Percentiles rank a stretch among this genome's conserved stretches.
Conservation (phyloP, 2,113 vertebrate species). For the Sapayoa aenigma region DNA sequence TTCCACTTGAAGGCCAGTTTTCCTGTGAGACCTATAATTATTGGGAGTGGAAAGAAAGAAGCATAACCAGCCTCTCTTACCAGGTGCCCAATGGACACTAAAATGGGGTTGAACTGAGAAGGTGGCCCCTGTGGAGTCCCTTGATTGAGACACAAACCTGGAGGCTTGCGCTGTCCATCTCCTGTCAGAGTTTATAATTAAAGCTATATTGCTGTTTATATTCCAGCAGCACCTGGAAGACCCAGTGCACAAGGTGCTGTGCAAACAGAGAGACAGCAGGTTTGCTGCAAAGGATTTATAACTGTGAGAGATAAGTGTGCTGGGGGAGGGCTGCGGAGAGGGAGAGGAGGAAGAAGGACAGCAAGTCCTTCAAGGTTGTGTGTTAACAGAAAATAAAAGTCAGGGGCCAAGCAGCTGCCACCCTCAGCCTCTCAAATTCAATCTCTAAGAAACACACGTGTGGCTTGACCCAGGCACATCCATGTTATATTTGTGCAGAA, state of each 20-base stretch:
- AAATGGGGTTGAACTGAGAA: neutral
- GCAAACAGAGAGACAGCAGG: constrained; percentile 24
- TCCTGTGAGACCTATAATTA: constrained; percentile 56
- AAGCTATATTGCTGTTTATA: constrained; percentile 13
- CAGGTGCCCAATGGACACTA: neutral
- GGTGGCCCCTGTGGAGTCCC: neutral
- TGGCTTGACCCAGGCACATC: neutral
- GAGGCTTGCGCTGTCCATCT: neutral
- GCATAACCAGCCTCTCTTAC: neutral
- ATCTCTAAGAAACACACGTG: neutral
- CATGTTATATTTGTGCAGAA: neutral
- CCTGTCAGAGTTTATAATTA: constrained; percentile 1
- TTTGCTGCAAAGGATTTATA: constrained; percentile 15
- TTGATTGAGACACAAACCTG: constrained; percentile 35
- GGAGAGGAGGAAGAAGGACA: neutral
- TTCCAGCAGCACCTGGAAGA: constrained; percentile 29
- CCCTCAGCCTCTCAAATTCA: neutral
- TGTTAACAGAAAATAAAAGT: neutral
- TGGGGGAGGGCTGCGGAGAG: neutral
- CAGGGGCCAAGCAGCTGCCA: neutral
- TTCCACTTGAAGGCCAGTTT: neutral
- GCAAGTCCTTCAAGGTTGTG: neutral
- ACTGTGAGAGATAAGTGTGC: neutral
- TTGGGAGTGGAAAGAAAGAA: neutral
- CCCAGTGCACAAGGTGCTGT: neutral